A percentile compares a stretch with the other conserved stretches of the same genome.
phyloP scores from a whole-genome alignment of 1,140 invertebrate genomes.

The Euwallacea fornicatus region DNA sequence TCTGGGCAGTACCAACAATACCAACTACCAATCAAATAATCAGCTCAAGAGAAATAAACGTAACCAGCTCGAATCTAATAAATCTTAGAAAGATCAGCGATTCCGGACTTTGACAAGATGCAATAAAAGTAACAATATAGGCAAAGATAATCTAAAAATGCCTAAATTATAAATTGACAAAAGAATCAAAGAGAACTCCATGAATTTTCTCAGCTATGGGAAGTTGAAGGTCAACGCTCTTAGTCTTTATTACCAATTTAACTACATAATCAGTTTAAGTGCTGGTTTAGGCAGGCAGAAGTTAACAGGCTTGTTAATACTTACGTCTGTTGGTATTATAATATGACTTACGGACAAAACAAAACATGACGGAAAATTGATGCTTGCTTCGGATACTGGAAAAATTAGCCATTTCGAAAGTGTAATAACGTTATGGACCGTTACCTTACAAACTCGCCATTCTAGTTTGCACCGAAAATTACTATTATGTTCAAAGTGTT shows the following conservation, averaged over 20 bases:
- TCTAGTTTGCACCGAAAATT: not conserved
- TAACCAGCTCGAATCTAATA: not conserved
- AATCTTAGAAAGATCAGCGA: not conserved
- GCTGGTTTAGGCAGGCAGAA: no score
- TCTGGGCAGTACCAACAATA: not conserved
- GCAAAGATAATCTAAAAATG: no score
- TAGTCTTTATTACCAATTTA: not conserved
- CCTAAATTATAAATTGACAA: no score
- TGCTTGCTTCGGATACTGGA: no score
- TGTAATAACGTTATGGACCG: not conserved
- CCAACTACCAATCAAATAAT: constrained; percentile 9
- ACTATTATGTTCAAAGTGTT: not conserved
- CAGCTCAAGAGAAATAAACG: not conserved
- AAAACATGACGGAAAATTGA: no score
- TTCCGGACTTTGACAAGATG: not conserved
- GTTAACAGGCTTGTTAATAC: no score
- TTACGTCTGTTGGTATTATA: no score
- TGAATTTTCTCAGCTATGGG: not conserved
- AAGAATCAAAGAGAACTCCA: not conserved
- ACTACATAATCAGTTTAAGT: not conserved
- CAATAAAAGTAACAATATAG: no score
- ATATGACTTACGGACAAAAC: no score
- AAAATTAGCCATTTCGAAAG: not conserved
- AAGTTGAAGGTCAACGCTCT: constrained; percentile 10
- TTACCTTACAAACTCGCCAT: not conserved